Base-by-base conservation (phyloP, 2,113 vertebrate genomes). In the Salvelinus namaycush region DNA sequence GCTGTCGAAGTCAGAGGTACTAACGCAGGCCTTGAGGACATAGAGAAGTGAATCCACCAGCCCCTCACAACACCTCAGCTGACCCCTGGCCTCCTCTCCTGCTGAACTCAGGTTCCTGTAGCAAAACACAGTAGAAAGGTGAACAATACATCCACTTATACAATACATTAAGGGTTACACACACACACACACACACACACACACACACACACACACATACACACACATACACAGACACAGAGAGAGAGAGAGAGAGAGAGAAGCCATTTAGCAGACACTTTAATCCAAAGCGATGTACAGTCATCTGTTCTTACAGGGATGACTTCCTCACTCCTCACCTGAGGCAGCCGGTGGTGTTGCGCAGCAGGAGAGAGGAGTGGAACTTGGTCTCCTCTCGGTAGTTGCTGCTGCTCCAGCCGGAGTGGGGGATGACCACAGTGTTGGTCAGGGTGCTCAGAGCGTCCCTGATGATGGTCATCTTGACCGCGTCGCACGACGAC, bases 401-500 rank as follows among this genome's bases (percentile, higher is more conserved):
- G 80, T 91, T 95, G 57, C 93, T 90, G 76, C 93, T 96, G 94
- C 96, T 98, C 96, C 97, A 98, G n/a, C 97, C 96, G 0, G 98
- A 99, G 84, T 99, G 97, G 2, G 98, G 98, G 91, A 99, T 95
- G 51, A 99, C 95, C 83, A 99, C 96, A 44, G 96, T 95, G 95
- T 93, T 99, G 39, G 97, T 98, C 62, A 99, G 92, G 0, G 95
- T 96, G n/a, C 92, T 92, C 64, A 99, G 93, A 24, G 97, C 96
- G 2, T 99, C 98, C 2, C 97, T 94, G 68, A 98, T 95, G 92
- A 99, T 98, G 83, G 97, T 97, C 98, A 99, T 99, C 92, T 99
- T 99, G 64, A 97, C 98, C 0, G 97, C 95, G 76, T 99, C 98
- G 4, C 98, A 99, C 0, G 98, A 99, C 0, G 98, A 99, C 72